phyloP scores from a whole-genome alignment of 2,888 invertebrate genomes.

The Hypolimnas misippus region DNA sequence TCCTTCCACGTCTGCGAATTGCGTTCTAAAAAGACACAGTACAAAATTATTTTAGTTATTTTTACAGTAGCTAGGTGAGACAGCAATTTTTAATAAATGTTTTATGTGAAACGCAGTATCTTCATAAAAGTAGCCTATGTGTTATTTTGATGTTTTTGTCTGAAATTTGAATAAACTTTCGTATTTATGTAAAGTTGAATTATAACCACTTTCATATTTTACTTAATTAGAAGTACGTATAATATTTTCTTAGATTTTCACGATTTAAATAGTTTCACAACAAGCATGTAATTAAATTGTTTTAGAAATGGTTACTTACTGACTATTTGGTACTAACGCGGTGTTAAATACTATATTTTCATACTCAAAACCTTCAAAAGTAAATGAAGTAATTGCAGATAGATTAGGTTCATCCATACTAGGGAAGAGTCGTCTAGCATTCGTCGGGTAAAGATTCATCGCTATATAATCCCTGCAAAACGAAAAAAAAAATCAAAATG shows the following conservation, averaged over 20 bases:
- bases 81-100: too few species aligned
- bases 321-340: slow-evolving; percentile 50
- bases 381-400: slow-evolving; percentile 65
- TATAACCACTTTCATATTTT: too few species aligned
- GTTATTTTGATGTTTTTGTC: too few species aligned
- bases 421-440: slow-evolving; percentile 87
- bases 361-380: slow-evolving; percentile 61
- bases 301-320: slow-evolving; percentile 54
- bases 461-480: slow-evolving; percentile 76
- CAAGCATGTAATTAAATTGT: neutral
- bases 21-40: slow-evolving; percentile 26
- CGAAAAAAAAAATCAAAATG: neutral
- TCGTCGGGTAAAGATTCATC: slow-evolving; percentile 85
- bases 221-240: too few species aligned
- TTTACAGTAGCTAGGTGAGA: too few species aligned
- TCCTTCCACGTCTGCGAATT: slow-evolving; percentile 57
- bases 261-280: too few species aligned
- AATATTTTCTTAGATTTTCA: too few species aligned
- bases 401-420: slow-evolving; percentile 87
- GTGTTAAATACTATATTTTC: slow-evolving; percentile 60
- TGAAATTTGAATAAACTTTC: too few species aligned
- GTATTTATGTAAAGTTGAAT: too few species aligned
- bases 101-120: too few species aligned
- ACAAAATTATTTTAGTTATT: too few species aligned
- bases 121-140: too few species aligned